Evolutionary conservation across 2,888 invertebrate species (phyloP), one percentile per base, ranked within the genome.

Genomic region (Agrochola macilenta): DNA sequence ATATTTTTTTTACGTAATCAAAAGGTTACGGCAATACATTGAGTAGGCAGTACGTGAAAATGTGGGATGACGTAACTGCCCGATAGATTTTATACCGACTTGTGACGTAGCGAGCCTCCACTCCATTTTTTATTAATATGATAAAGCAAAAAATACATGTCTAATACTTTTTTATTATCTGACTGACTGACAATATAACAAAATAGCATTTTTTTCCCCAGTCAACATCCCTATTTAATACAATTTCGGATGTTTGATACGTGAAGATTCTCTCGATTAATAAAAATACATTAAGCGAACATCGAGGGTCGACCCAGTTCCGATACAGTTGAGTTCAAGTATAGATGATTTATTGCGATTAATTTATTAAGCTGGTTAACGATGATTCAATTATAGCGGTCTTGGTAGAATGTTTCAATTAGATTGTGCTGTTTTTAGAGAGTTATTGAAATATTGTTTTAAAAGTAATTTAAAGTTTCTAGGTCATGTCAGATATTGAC

Each of bases 231-330:
- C 30, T 30, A 30, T 65, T 35, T 69, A 69, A 60, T 57, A 39
- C 23, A 63, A 39, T 11, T 76, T 69, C 35, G 7, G 4, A 60
- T 49, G 12, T 58, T 54, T 46, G 39, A 66, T 66, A 73, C 20
- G 49, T 80, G 26, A 73, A 78, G 64, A 35, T 54, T 43, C 68
- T 65, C 69, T 74, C 43, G 39, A 72, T 64, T 69, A 69, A 61
- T 69, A 78, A 79, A 84, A 83, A 76, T 79, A 69, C 60, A 68
- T 69, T 66, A 57, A 43, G 39, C 11, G 57, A 58, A 61, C 23
- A 64, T 49, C 26, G 85, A 88, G 83, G 70, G 83, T 65, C 76
- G 89, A 83, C 88, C 89, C 80, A 87, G 77, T 89, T 90, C 63
- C 74, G 46, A 74, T 78, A 85, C 75, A 85, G 82, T 88, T 79